Conservation (phyloP, 2,797 vertebrate genomes). For the Microctenopoma stevenorrisi region DNA sequence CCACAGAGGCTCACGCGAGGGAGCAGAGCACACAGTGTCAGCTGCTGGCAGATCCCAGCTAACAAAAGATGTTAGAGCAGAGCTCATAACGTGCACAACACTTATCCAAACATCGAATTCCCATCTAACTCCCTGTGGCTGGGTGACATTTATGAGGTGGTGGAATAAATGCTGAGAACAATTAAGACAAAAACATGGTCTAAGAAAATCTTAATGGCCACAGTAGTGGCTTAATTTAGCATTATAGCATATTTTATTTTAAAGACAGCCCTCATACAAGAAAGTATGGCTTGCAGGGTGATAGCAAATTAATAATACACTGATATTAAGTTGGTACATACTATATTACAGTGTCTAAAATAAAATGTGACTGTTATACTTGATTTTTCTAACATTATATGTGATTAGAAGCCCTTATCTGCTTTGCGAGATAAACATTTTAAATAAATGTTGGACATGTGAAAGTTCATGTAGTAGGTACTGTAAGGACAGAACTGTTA, state of each 20-base stretch:
- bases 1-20: conserved; percentile 67
- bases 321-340: conserved; percentile 53
- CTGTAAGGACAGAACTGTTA: conserved; percentile 35
- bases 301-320: conserved; percentile 43
- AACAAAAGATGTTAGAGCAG: conserved; percentile 59
- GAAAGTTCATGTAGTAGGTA: conserved; percentile 6
- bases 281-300: conserved; percentile 45
- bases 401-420: conserved; percentile 48
- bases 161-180: conserved; percentile 23
- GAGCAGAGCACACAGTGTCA: conserved; percentile 72
- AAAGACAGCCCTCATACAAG: conserved; percentile 27
- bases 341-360: conserved; percentile 54
- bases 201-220: conserved; percentile 29
- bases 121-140: conserved; percentile 32
- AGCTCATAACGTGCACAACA: conserved; percentile 49
- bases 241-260: conserved; percentile 35
- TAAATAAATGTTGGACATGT: conserved; percentile 6
- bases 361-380: conserved; percentile 65
- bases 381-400: conserved; percentile 53
- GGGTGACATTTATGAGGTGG: conserved; percentile 20
- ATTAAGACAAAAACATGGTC: conserved; percentile 21
- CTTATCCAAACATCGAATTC: conserved; percentile 37
- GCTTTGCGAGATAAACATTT: conserved; percentile 6
- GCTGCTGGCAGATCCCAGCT: conserved; percentile 67
- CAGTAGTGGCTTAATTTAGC: conserved; percentile 42